Base-by-base conservation (phyloP, 2,888 invertebrate species). In the Drosophila macrospina region DNA sequence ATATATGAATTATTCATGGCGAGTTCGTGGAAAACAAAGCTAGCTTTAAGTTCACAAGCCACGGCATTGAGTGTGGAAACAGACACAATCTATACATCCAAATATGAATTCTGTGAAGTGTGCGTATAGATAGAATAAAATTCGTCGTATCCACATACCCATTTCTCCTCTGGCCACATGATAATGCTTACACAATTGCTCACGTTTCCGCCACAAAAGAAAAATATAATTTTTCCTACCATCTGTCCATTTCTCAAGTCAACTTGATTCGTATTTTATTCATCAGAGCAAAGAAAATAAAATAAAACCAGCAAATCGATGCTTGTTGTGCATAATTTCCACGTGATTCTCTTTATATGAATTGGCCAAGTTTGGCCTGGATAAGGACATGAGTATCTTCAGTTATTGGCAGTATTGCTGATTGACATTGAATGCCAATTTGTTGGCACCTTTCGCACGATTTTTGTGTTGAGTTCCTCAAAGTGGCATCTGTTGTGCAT, bases 301-400 rank as follows among this genome's bases (percentile, higher is more conserved):
- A 48, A 48, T 24, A 39, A 48, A 48, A 28, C 15, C 20, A 30
- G 11, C 36, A 60, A 61, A 52, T 61, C 52, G 44, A 32, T 52
- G 37, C 44, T 60, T 51, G 59, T 51, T 11, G 51, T 44, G 44
- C 44, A 36, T 52, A 52, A 52, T 52, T 61, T 52, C 13, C 45
- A 45, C 30, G 20, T 45, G 30, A 30, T 52, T 52, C 30, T 30
- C 10, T 15, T 26, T 52, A 16, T 36, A 11, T 24, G 11, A 24
- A 13, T 44, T 30, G 37, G 28, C 24, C 15, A 5, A 28, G 24
- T 15, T 48, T 7, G 30, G 30, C 8, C 11, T 28, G 20, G 7
- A 10, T 24, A 8, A 26, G 5, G 10, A 36, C n/a, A 16, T 28
- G 34, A 26, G n/a, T n/a, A n/a, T 51, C 32, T 16, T 8, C 15